Percentiles rank a stretch among this genome's conserved stretches.
Conservation (phyloP, 2,888 invertebrate species). For the Aproaerema taeniolella region DNA sequence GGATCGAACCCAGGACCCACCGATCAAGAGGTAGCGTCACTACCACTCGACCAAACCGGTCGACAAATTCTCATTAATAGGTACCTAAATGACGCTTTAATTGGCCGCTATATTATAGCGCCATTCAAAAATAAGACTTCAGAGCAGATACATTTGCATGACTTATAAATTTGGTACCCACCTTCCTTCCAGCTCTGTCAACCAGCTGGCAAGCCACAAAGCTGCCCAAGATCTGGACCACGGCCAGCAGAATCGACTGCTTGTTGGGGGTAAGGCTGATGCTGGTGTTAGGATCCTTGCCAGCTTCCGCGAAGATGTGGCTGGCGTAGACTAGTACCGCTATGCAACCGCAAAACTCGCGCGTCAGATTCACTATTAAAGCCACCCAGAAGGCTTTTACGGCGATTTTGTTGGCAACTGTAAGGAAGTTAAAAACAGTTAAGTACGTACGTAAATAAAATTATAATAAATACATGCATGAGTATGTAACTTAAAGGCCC, state of each 20-base stretch:
- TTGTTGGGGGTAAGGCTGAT: slow-evolving; percentile 60
- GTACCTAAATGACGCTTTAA: too few relatives aligned
- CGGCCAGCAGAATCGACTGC: slow-evolving; percentile 61
- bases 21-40: too few relatives aligned
- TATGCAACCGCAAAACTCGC: slow-evolving; percentile 69
- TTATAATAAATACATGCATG: too few relatives aligned
- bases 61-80: too few relatives aligned
- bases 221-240: slow-evolving; percentile 61
- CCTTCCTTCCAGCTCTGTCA: slow-evolving; percentile 61
- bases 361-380: slow-evolving; percentile 57
- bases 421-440: slow-evolving; percentile 11
- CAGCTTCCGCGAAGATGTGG: slow-evolving; percentile 60
- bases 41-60: too few relatives aligned
- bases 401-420: slow-evolving; percentile 57
- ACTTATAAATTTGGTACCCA: too few relatives aligned
- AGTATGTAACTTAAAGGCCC: too few relatives aligned
- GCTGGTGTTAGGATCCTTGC: slow-evolving; percentile 39
- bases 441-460: too few relatives aligned
- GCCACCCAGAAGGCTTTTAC: slow-evolving; percentile 68
- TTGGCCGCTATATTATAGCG: too few relatives aligned
- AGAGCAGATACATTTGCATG: too few relatives aligned
- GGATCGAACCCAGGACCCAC: too few relatives aligned
- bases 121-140: too few relatives aligned
- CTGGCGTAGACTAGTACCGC: slow-evolving; percentile 66
- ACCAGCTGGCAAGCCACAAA: slow-evolving; percentile 67